Percentiles rank a stretch among this genome's conserved stretches.
Conservation (phyloP, 64 coral and sea anemone genomes). For the Cladopsammia gracilis region DNA sequence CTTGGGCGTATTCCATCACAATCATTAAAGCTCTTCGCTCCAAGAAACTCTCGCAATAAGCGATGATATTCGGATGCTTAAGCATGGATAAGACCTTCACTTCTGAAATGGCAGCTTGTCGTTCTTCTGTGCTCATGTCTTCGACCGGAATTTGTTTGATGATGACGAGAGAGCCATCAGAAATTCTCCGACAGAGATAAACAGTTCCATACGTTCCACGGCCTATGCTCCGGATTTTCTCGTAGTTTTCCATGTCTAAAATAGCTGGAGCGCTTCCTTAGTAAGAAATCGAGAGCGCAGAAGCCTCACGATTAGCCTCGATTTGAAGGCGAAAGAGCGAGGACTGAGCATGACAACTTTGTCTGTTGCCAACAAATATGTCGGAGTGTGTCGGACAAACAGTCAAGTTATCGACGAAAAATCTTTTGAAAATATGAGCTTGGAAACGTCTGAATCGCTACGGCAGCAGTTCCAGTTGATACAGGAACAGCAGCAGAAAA, state of each 20-base stretch:
- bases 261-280: background rate
- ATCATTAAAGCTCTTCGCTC: slow-evolving; percentile 90
- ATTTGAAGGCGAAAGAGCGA: background rate
- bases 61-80: slow-evolving; percentile 92
- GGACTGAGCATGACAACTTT: slow-evolving; percentile 26
- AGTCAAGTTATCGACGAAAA: background rate
- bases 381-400: slow-evolving; percentile 63
- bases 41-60: slow-evolving; percentile 89
- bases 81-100: slow-evolving; percentile 77
- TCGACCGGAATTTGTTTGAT: slow-evolving; percentile 96
- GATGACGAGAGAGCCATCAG: slow-evolving; percentile 71
- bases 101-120: slow-evolving; percentile 84
- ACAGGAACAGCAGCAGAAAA: slow-evolving; percentile 90
- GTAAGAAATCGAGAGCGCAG: background rate
- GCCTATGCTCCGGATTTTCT: slow-evolving; percentile 83
- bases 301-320: background rate
- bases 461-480: slow-evolving; percentile 84
- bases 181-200: slow-evolving; percentile 79
- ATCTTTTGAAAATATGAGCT: slow-evolving; percentile 54
- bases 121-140: slow-evolving; percentile 94
- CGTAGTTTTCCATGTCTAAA: slow-evolving; percentile 85
- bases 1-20: slow-evolving; percentile 94
- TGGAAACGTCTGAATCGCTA: slow-evolving; percentile 39
- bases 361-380: slow-evolving; percentile 74
- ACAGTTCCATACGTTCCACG: slow-evolving; percentile 91